A percentile compares a stretch with the other conserved stretches of the same genome.
These are phyloP conservation scores for Alauda arvensis DNA, from an alignment of 2,797 vertebrate species.

Conservation along the genomic window DNA sequence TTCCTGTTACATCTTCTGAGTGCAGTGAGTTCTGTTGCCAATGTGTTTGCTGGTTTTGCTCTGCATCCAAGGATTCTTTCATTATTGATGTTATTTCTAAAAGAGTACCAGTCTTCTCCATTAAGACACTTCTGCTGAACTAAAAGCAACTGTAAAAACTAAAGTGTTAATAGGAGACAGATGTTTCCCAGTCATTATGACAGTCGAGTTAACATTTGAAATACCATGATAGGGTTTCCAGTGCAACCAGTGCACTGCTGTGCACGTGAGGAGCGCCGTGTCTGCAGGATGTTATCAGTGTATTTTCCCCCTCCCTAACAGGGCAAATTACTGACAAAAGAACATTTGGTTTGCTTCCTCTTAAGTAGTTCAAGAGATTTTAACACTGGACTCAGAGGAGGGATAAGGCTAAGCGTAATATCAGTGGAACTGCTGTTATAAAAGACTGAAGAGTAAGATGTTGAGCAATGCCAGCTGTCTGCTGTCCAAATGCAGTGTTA, in stretches of 20 bases:
- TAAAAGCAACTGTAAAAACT: constrained; percentile 48
- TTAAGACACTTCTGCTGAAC: constrained; percentile 42
- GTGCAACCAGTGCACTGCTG: background rate
- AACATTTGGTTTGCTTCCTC: background rate
- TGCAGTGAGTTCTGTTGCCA: constrained; percentile 22
- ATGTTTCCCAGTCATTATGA: constrained; percentile 27
- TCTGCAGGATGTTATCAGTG: constrained; percentile 10
- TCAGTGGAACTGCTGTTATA: constrained; percentile 36
- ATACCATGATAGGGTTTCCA: constrained; percentile 13
- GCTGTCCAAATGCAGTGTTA: constrained; percentile 64
- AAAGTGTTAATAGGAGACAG: constrained; percentile 45
- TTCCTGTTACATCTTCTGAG: constrained; percentile 30
- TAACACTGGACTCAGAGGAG: background rate
- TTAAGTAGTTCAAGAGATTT: background rate
- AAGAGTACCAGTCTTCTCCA: constrained; percentile 29
- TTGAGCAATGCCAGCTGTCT: constrained; percentile 66
- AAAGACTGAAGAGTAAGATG: constrained; percentile 58
- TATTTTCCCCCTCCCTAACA: background rate
- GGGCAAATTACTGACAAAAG: constrained; percentile 5
- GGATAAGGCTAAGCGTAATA: constrained; percentile 12
- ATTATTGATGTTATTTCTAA: constrained; percentile 51
- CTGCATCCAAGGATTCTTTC: constrained; percentile 40
- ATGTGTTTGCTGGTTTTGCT: constrained; percentile 31
- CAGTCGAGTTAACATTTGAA: constrained; percentile 40
- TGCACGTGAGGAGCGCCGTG: background rate